Conservation (phyloP, 2,888 invertebrate species). For the Camponotus fellah region DNA sequence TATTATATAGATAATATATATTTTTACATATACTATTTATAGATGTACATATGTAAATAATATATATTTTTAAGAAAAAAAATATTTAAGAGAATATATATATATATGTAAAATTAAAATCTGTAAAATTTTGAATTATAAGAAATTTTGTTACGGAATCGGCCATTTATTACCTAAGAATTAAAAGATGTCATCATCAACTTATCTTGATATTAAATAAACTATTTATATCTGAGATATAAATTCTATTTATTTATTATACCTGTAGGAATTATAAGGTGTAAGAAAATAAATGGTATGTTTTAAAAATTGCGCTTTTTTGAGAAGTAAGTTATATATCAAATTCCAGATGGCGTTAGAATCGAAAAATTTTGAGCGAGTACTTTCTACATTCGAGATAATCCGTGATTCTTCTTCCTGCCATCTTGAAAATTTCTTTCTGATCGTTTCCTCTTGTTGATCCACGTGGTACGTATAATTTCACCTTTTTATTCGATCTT, state of each 20-base stretch:
- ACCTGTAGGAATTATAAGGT: not conserved
- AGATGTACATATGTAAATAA: too few species aligned
- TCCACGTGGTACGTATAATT: conserved; percentile 75
- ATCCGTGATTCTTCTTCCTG: conserved; percentile 37
- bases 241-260: not conserved
- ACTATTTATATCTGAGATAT: not conserved
- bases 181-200: too few species aligned
- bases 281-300: not conserved
- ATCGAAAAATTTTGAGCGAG: conserved; percentile 13
- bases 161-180: too few species aligned
- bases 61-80: too few species aligned
- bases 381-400: not conserved
- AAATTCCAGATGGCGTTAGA: conserved; percentile 26
- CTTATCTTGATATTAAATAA: conserved; percentile 2
- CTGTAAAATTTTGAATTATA: too few species aligned
- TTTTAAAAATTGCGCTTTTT: not conserved
- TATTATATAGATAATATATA: too few species aligned
- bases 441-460: conserved; percentile 57
- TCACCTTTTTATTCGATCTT: conserved; percentile 35
- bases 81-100: too few species aligned
- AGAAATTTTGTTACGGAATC: too few species aligned
- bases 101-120: too few species aligned
- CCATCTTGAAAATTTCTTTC: conserved; percentile 71
- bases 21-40: too few species aligned
- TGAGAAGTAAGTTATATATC: not conserved